These are phyloP conservation scores for Oryzias javanicus DNA, from an alignment of 2,113 vertebrate genomes.

Conservation along the genomic window DNA sequence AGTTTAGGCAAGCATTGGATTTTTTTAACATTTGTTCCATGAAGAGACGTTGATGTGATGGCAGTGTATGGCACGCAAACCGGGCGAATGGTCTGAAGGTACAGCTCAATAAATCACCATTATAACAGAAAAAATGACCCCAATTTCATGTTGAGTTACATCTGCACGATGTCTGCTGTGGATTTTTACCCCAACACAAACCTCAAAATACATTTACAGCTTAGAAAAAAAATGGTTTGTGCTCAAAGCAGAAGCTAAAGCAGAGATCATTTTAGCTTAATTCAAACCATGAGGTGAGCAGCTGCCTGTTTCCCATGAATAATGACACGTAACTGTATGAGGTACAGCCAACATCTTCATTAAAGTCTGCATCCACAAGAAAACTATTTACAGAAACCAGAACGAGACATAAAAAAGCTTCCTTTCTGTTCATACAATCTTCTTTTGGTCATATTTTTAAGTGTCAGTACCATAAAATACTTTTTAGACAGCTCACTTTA, in stretches of 20 bases:
- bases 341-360: slow-evolving; percentile 31
- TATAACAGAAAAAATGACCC: slow-evolving; percentile 3
- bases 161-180: slow-evolving; percentile 16
- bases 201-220: slow-evolving; percentile 17
- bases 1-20: slow-evolving; percentile 8
- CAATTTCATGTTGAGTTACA: slow-evolving; percentile 12
- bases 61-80: background rate
- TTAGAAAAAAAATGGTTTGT: slow-evolving; percentile 6
- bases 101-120: slow-evolving; percentile 5
- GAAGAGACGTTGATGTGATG: slow-evolving; percentile 3
- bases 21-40: slow-evolving; percentile 4
- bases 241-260: slow-evolving; percentile 33
- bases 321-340: slow-evolving; percentile 34
- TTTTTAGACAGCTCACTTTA: slow-evolving; percentile 32
- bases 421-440: background rate
- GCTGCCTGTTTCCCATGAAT: slow-evolving; percentile 59
- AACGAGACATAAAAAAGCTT: slow-evolving; percentile 21
- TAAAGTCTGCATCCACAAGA: slow-evolving; percentile 19
- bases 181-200: slow-evolving; percentile 30
- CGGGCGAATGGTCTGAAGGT: background rate
- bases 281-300: slow-evolving; percentile 35
- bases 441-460: slow-evolving; percentile 27
- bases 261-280: slow-evolving; percentile 34
- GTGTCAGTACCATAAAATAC: slow-evolving; percentile 53
- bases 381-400: slow-evolving; percentile 31